These are phyloP conservation scores for Himalopsyche kuldschensis DNA, from an alignment of 2,888 invertebrate species.

Conservation along the genomic window DNA sequence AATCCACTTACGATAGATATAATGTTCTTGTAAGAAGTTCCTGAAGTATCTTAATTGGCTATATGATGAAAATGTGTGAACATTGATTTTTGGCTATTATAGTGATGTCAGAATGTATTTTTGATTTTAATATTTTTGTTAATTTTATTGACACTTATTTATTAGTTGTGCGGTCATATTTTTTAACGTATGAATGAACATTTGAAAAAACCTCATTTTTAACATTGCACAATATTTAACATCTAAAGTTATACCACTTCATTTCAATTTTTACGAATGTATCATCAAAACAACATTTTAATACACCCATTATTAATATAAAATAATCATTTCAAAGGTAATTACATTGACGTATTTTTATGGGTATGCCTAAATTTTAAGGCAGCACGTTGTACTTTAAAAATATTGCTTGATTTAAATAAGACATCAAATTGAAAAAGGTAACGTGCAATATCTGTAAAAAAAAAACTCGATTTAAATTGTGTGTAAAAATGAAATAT, in stretches of 20 bases:
- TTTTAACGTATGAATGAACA: neutral
- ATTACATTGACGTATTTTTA: no score
- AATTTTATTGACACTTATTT: neutral
- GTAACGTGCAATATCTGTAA: no score
- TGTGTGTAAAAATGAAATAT: neutral
- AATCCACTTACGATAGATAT: conserved; percentile 60
- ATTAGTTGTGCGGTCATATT: neutral
- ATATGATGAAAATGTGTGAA: conserved; percentile 54
- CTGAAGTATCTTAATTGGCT: conserved; percentile 48
- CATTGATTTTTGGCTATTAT: conserved; percentile 53
- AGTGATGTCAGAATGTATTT: conserved; percentile 25
- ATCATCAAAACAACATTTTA: neutral
- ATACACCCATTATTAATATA: no score
- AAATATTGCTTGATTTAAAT: no score
- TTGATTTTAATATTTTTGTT: neutral
- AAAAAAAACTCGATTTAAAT: no score
- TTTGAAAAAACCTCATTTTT: neutral
- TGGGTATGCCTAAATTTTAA: no score
- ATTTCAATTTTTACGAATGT: neutral
- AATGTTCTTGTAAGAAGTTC: conserved; percentile 64
- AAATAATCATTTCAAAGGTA: no score
- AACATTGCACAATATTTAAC: neutral
- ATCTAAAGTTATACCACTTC: neutral
- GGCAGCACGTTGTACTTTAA: no score
- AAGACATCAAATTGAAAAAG: no score